Conservation (phyloP, 2,888 invertebrate genomes). For the Ischnus inquisitorius region DNA sequence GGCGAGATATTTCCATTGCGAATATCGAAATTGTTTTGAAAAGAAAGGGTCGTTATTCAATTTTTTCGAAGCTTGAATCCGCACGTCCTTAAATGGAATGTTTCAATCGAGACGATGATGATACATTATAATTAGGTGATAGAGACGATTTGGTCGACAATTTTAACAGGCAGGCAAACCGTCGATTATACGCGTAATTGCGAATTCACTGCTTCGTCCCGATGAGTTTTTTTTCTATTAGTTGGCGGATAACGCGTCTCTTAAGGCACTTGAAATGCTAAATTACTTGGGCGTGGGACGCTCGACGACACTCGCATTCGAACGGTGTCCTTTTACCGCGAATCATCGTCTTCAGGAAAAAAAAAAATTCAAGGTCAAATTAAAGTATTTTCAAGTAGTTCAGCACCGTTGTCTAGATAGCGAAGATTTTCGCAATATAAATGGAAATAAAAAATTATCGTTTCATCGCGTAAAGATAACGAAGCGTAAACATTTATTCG, state of each 20-base stretch:
- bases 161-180: slow-evolving; percentile 32
- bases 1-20: neutral
- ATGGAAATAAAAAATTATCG: neutral
- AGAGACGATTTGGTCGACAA: slow-evolving; percentile 37
- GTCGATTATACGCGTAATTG: slow-evolving; percentile 23
- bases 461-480: neutral
- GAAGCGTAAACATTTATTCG: neutral
- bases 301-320: slow-evolving; percentile 74
- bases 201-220: slow-evolving; percentile 74
- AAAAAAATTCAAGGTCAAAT: slow-evolving; percentile 17
- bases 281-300: slow-evolving; percentile 75
- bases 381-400: neutral
- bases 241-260: slow-evolving; percentile 74
- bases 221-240: slow-evolving; percentile 71
- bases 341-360: slow-evolving; percentile 66
- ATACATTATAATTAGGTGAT: slow-evolving; percentile 30
- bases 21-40: neutral
- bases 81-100: slow-evolving; percentile 24
- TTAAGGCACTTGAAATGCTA: slow-evolving; percentile 83
- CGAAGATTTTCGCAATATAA: neutral
- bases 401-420: neutral
- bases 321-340: slow-evolving; percentile 68
- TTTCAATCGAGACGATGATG: slow-evolving; percentile 20
- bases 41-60: neutral
- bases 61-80: neutral